Conservation (phyloP, 2,113 vertebrate genomes). For the Stigmatopora argus region DNA sequence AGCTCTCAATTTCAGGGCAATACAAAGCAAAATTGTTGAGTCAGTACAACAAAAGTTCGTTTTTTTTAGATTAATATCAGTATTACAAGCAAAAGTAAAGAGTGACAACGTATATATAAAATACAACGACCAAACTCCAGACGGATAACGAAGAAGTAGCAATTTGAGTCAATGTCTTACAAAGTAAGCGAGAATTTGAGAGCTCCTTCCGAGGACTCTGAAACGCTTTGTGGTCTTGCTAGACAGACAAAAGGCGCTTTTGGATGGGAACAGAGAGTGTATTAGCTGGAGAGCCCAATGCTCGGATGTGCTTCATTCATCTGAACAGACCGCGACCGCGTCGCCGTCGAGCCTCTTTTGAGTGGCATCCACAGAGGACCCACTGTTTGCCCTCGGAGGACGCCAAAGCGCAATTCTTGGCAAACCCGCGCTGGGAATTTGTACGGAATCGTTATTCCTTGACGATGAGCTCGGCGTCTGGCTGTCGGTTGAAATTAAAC, state of each 20-base stretch:
- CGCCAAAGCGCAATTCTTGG: slow-evolving; percentile 4
- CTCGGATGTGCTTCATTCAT: slow-evolving; percentile 62
- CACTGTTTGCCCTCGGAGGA: slow-evolving; percentile 37
- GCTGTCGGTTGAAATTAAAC: slow-evolving; percentile 35
- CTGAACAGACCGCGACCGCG: slow-evolving; percentile 41
- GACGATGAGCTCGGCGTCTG: slow-evolving; percentile 8
- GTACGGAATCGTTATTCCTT: slow-evolving; percentile 25
- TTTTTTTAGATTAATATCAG: too few species aligned
- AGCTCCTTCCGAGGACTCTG: too few species aligned
- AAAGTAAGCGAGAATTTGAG: background rate
- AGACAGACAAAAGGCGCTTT: slow-evolving; percentile 47
- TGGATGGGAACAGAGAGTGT: slow-evolving; percentile 30
- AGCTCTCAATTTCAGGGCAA: background rate
- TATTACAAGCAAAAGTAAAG: too few species aligned
- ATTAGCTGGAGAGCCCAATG: slow-evolving; percentile 42
- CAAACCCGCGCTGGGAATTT: slow-evolving; percentile 28
- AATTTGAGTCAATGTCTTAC: background rate
- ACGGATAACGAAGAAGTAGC: too few species aligned
- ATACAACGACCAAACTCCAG: background rate
- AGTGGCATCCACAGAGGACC: slow-evolving; percentile 41
- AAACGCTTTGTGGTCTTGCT: slow-evolving; percentile 15
- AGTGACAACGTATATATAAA: too few species aligned
- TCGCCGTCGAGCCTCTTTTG: slow-evolving; percentile 41
- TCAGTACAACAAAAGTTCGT: slow-evolving; percentile 10
- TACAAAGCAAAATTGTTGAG: background rate